Conservation (phyloP, 2,888 invertebrate species). For the Pterostichus niger region DNA sequence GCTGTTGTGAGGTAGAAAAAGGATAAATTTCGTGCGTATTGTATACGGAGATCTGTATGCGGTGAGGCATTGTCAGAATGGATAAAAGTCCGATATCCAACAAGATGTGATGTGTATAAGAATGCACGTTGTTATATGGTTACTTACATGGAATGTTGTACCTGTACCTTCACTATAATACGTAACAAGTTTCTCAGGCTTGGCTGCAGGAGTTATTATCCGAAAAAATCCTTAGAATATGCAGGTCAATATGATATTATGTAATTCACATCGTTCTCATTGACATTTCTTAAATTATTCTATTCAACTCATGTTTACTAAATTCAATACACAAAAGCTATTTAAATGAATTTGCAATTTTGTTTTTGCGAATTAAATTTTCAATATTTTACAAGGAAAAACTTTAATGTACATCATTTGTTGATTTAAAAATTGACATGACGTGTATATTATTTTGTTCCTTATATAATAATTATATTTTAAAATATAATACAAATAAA, state of each 20-base stretch:
- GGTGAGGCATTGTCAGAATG: not conserved
- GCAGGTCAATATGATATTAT: constrained; percentile 44
- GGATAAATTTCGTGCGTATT: constrained; percentile 25
- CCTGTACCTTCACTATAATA: constrained; percentile 35
- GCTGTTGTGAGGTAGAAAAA: not conserved
- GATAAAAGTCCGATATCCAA: not conserved
- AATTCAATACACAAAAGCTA: too few relatives aligned
- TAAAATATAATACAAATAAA: too few relatives aligned
- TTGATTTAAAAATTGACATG: too few relatives aligned
- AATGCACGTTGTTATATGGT: constrained; percentile 51
- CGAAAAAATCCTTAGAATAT: constrained; percentile 18
- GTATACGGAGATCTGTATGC: not conserved
- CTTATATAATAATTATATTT: too few relatives aligned
- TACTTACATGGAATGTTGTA: constrained; percentile 46
- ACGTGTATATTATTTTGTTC: too few relatives aligned
- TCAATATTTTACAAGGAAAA: too few relatives aligned
- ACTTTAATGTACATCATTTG: too few relatives aligned
- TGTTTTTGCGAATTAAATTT: too few relatives aligned
- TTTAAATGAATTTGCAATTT: too few relatives aligned
- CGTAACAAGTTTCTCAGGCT: constrained; percentile 43
- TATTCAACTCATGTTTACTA: too few relatives aligned
- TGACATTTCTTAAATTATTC: too few relatives aligned
- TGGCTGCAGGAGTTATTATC: not conserved
- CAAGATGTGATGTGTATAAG: constrained; percentile 21
- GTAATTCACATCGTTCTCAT: not conserved